phyloP scores from a whole-genome alignment of 2,888 invertebrate genomes.

The Dasypogon diadema region DNA sequence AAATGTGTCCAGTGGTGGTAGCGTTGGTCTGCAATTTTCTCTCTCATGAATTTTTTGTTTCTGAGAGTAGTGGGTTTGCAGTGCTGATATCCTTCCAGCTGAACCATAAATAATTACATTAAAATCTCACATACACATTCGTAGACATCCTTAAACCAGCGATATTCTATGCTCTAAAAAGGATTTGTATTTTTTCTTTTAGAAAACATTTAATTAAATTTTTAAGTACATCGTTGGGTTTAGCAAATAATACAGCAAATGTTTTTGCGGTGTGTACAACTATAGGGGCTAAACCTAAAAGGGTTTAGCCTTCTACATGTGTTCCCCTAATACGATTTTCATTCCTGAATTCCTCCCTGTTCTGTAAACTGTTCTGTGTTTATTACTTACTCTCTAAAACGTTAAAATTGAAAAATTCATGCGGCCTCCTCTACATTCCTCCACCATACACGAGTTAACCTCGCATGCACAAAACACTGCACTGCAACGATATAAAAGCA shows the following conservation, averaged over 20 bases:
- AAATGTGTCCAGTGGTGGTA: too few species aligned
- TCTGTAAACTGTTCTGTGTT: slow-evolving; percentile 19
- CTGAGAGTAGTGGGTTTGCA: too few species aligned
- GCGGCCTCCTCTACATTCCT: slow-evolving; percentile 2
- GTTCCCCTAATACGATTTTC: neutral
- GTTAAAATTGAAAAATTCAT: slow-evolving; percentile 28
- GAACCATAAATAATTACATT: too few species aligned
- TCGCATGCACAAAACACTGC: slow-evolving; percentile 13
- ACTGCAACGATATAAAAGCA: slow-evolving; percentile 26
- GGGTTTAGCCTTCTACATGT: neutral
- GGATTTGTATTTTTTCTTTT: neutral
- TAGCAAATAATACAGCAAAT: neutral
- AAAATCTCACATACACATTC: too few species aligned
- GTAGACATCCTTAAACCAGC: slow-evolving; percentile 38
- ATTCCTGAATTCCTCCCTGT: slow-evolving; percentile 10
- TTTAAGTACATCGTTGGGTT: neutral
- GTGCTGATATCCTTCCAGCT: too few species aligned
- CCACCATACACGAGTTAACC: neutral
- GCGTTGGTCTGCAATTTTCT: too few species aligned
- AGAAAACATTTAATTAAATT: slow-evolving; percentile 28
- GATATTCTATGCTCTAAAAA: slow-evolving; percentile 14
- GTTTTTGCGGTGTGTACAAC: slow-evolving; percentile 18
- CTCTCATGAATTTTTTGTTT: too few species aligned
- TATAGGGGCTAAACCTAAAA: neutral
- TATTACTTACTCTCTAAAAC: neutral